These are phyloP conservation scores for Pseudorhiza aurosa DNA, from an alignment of 30 jellyfish, hydroid and myxozoan genomes.

Conservation along the genomic window DNA sequence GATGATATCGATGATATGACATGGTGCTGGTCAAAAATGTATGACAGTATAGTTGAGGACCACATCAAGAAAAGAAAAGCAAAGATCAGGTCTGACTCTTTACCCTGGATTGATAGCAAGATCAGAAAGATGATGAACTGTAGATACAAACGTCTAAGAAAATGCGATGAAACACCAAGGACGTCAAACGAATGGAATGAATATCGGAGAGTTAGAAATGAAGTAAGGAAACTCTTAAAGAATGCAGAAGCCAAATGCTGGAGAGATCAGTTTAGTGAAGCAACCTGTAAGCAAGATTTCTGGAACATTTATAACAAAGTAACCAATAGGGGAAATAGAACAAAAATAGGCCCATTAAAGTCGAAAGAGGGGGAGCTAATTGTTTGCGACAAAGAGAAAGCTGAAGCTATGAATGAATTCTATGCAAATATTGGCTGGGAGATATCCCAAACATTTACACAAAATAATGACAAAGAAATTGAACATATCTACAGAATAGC, in stretches of 20 bases:
- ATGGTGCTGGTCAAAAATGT: slow-evolving; percentile 71
- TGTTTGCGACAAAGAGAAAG: slow-evolving; percentile 48
- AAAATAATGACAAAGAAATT: not conserved
- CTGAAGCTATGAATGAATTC: slow-evolving; percentile 50
- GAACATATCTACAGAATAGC: slow-evolving; percentile 35
- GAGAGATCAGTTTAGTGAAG: slow-evolving; percentile 36
- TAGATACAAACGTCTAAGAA: slow-evolving; percentile 32
- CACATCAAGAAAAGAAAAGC: slow-evolving; percentile 67
- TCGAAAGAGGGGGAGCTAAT: slow-evolving; percentile 28
- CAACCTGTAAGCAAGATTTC: slow-evolving; percentile 20
- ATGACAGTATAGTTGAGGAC: slow-evolving; percentile 39
- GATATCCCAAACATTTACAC: slow-evolving; percentile 10
- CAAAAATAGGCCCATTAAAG: slow-evolving; percentile 52
- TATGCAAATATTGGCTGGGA: slow-evolving; percentile 57
- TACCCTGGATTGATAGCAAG: slow-evolving; percentile 65
- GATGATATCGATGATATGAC: slow-evolving; percentile 47
- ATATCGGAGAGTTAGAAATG: slow-evolving; percentile 36
- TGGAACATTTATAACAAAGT: slow-evolving; percentile 46
- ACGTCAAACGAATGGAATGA: slow-evolving; percentile 40
- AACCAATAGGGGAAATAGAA: slow-evolving; percentile 3
- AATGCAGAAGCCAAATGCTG: slow-evolving; percentile 57
- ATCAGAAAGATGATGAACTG: slow-evolving; percentile 52
- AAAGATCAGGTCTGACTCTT: slow-evolving; percentile 36
- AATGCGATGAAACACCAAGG: slow-evolving; percentile 47
- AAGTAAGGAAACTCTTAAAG: slow-evolving; percentile 33